Base-by-base conservation (phyloP, 2,888 invertebrate species). In the Gastracanthus pulcherrimus region DNA sequence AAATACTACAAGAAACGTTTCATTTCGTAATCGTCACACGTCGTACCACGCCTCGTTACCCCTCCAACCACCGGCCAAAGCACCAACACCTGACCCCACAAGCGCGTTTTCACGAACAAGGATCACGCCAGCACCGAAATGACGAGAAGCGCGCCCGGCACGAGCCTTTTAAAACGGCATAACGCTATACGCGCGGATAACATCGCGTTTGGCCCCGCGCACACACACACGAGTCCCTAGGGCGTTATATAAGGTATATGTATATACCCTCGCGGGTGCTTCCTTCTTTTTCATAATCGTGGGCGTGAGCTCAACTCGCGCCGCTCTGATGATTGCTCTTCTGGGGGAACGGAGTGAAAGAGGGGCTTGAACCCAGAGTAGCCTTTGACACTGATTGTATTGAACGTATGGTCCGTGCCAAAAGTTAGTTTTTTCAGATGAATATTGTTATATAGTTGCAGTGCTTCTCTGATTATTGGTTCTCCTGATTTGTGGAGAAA, bases 151-250 rank as follows among this genome's bases (percentile, higher is more conserved):
- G n/a, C 31, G 36, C 19, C 34, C 34, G 36, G 34, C 62, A 62
- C 62, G 62, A 62, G 62, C 62, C 62, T 62, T 36, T 62, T 62
- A 62, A 62, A 62, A 36, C 19, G 23, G 62, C 62, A 36, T 34
- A 62, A 62, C 62, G 62, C n/a, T n/a, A n/a, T 23, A 55, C 23
- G 34, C 36, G 34, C 62, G 62, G 62, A 62, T 62, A 62, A 36
- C 62, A 62, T 62, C 62, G 36, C 55, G 55, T 55, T 55, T 13
- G n/a, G 9, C 11, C 16, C 2, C 19, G 51, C 19, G 16, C 19
- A 19, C 60, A 62, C 3, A 4, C 41, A 9, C 1, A 4, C n/a
- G 45, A 16, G 45, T n/a, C 45, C 45, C n/a, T n/a, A 13, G 45
- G 45, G 45, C 45, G 45, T n/a, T n/a, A n/a, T n/a, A n/a, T n/a